phyloP scores from a whole-genome alignment of 2,888 invertebrate genomes.

The Caenorhabditis sp. region DNA sequence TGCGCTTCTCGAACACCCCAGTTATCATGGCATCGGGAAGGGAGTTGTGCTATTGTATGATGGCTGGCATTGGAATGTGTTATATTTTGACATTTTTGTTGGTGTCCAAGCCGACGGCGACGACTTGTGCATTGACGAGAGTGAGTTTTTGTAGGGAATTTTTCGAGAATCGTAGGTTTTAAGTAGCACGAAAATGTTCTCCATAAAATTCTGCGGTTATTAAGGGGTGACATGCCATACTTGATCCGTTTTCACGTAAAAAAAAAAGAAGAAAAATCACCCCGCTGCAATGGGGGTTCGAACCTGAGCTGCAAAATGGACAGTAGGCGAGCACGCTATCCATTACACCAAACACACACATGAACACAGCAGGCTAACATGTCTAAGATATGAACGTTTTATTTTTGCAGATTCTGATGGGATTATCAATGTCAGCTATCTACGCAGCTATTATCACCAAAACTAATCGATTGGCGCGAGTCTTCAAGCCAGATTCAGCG shows the following conservation, averaged over 20 bases:
- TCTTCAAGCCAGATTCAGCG: conserved; percentile 79
- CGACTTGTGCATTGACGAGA: conserved; percentile 76
- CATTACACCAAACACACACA: too few relatives aligned
- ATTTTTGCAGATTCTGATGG: conserved; percentile 68
- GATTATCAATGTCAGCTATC: conserved; percentile 80
- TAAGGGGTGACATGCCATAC: too few relatives aligned
- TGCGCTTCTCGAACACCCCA: conserved; percentile 78
- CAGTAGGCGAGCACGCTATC: too few relatives aligned
- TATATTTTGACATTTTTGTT: conserved; percentile 81
- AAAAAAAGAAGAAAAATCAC: too few relatives aligned
- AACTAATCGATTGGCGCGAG: conserved; percentile 81
- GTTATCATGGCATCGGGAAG: conserved; percentile 83
- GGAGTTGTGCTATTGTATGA: conserved; percentile 81
- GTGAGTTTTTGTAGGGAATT: conserved; percentile 70
- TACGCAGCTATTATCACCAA: conserved; percentile 82
- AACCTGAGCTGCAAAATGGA: too few relatives aligned
- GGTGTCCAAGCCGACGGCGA: conserved; percentile 78
- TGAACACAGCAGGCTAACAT: too few relatives aligned
- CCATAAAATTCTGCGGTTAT: too few relatives aligned
- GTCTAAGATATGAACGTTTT: too few relatives aligned
- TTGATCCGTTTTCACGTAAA: too few relatives aligned
- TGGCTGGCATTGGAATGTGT: conserved; percentile 79
- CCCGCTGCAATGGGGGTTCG: too few relatives aligned
- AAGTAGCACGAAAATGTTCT: too few relatives aligned
- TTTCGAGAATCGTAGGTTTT: too few relatives aligned